phyloP scores from a whole-genome alignment of 2,113 vertebrate species.

The Kryptolebias marmoratus region DNA sequence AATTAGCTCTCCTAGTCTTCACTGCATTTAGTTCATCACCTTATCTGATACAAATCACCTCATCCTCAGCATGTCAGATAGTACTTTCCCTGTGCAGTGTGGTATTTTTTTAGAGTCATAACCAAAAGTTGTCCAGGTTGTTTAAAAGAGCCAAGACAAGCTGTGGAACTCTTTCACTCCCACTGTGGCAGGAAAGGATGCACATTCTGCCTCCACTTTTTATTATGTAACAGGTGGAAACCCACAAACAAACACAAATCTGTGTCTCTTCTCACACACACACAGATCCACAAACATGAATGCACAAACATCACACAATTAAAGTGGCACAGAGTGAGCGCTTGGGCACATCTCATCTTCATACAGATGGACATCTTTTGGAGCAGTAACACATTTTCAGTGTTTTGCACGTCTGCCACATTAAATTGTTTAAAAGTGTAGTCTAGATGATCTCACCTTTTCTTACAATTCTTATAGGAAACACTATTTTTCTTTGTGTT shows the following conservation, averaged over 20 bases:
- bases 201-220: slow-evolving; percentile 66
- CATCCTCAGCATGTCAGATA: not conserved
- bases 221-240: slow-evolving; percentile 77
- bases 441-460: slow-evolving; percentile 6
- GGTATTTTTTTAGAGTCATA: slow-evolving; percentile 20
- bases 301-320: slow-evolving; percentile 12
- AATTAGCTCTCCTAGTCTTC: not conserved
- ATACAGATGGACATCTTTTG: slow-evolving; percentile 12
- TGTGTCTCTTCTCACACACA: slow-evolving; percentile 36
- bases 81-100: slow-evolving; percentile 4
- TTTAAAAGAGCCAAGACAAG: slow-evolving; percentile 39
- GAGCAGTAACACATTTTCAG: not conserved
- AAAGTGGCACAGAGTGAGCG: not conserved
- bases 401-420: not conserved
- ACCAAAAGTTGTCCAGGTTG: slow-evolving; percentile 38
- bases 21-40: not conserved
- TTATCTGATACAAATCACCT: not conserved
- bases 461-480: slow-evolving; percentile 6
- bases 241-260: slow-evolving; percentile 54
- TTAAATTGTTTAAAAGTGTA: slow-evolving; percentile 3
- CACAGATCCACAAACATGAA: slow-evolving; percentile 36
- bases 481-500: slow-evolving; percentile 29
- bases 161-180: slow-evolving; percentile 63
- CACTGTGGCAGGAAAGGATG: slow-evolving; percentile 62
- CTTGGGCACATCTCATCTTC: slow-evolving; percentile 11